phyloP scores from a whole-genome alignment of 2,888 invertebrate genomes.

The Parochlus steinenii region DNA sequence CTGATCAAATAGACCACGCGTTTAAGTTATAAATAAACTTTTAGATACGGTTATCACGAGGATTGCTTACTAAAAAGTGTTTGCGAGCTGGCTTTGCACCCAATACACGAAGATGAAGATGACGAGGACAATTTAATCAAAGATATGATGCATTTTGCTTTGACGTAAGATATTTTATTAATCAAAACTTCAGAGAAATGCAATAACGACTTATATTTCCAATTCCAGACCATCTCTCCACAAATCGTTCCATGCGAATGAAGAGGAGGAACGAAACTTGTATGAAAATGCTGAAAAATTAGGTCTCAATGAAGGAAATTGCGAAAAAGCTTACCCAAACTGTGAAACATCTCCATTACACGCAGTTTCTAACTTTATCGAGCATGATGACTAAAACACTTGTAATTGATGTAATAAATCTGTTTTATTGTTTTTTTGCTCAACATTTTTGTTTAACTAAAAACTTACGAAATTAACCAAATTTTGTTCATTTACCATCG shows the following conservation, averaged over 20 bases:
- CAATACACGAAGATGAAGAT: slow-evolving; percentile 35
- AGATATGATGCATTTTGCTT: slow-evolving; percentile 45
- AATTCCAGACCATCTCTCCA: slow-evolving; percentile 34
- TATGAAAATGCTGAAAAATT: slow-evolving; percentile 25
- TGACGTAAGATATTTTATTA: slow-evolving; percentile 47
- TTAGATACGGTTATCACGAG: slow-evolving; percentile 46
- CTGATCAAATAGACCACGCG: not conserved
- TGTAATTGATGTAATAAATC: too few relatives aligned
- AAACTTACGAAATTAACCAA: too few relatives aligned
- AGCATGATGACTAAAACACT: too few relatives aligned
- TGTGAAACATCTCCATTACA: slow-evolving; percentile 19
- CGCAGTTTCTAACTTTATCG: slow-evolving; percentile 14
- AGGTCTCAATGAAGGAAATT: slow-evolving; percentile 24
- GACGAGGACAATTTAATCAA: slow-evolving; percentile 41
- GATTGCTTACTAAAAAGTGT: slow-evolving; percentile 50
- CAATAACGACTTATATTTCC: slow-evolving; percentile 3
- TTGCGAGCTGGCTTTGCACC: slow-evolving; percentile 47
- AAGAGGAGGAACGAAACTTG: slow-evolving; percentile 25
- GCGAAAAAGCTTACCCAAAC: slow-evolving; percentile 21
- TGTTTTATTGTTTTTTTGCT: too few relatives aligned
- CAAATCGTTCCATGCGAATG: slow-evolving; percentile 35
- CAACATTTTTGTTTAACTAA: too few relatives aligned
- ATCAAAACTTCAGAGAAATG: not conserved
- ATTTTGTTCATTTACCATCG: slow-evolving; percentile 16
- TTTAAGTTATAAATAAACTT: slow-evolving; percentile 16